Percentiles rank a stretch among this genome's conserved stretches.
phyloP scores from a whole-genome alignment of 2,888 invertebrate genomes.

The Chamaedrilus cognettii region DNA sequence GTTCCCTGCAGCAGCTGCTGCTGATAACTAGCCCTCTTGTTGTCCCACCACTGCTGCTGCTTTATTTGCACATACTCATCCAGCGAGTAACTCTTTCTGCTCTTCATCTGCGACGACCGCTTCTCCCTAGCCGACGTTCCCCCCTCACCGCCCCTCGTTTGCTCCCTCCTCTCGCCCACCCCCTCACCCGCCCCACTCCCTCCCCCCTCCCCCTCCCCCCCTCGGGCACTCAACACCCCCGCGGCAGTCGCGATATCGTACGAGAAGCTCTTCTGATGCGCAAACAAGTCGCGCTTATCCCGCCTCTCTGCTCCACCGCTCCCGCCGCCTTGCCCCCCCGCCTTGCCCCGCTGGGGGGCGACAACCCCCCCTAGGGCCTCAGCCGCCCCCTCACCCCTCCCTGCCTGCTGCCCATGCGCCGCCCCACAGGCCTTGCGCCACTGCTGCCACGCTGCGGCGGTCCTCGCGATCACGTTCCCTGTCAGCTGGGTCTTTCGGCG shows the following conservation, averaged over 20 bases:
- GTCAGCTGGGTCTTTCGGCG: conserved; percentile 15
- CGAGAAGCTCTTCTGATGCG: conserved; percentile 34
- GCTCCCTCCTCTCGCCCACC: not conserved
- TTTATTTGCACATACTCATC: conserved; percentile 26
- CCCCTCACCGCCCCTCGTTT: not conserved
- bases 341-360: not conserved
- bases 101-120: conserved; percentile 13
- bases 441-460: conserved; percentile 7
- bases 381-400: no score
- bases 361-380: not conserved
- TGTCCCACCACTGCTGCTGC: not conserved
- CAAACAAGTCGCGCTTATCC: conserved; percentile 19
- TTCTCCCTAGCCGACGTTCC: conserved; percentile 8
- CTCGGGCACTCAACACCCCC: not conserved
- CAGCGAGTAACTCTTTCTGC: conserved; percentile 27
- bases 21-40: not conserved
- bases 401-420: no score
- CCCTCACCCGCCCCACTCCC: not conserved
- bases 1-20: not conserved
- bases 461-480: not conserved
- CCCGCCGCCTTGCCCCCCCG: not conserved
- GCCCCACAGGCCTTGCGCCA: not conserved
- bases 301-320: not conserved
- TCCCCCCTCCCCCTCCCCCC: not conserved
- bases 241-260: conserved; percentile 24